Conservation (phyloP, 2,888 invertebrate species). For the Andricus quercusramuli region DNA sequence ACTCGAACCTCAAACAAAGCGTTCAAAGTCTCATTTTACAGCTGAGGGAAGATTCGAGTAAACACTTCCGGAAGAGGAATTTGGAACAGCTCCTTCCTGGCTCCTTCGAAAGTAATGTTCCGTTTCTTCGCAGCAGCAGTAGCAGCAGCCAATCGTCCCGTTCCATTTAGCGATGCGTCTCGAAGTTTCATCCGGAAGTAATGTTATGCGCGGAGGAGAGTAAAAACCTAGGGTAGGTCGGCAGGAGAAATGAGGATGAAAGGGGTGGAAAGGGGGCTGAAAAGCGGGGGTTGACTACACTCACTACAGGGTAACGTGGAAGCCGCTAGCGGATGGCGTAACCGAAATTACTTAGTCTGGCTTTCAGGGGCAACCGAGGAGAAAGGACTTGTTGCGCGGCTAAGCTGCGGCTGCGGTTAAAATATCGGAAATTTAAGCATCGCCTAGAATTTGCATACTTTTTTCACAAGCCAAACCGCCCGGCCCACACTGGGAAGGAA, state of each 20-base stretch:
- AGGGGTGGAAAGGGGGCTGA: conserved; percentile 48
- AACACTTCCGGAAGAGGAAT: conserved; percentile 7
- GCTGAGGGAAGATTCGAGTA: conserved; percentile 7
- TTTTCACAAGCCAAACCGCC: conserved; percentile 49
- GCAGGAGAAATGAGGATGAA: conserved; percentile 41
- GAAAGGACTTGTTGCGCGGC: conserved; percentile 77
- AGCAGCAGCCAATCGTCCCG: conserved; percentile 47
- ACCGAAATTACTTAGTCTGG: conserved; percentile 75
- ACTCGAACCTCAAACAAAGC: conserved; percentile 5
- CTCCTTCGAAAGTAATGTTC: conserved; percentile 23
- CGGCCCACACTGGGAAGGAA: not conserved
- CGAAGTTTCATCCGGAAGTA: conserved; percentile 58
- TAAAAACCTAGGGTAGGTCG: conserved; percentile 55
- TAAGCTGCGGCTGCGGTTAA: conserved; percentile 75
- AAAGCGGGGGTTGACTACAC: conserved; percentile 52
- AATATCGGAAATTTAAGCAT: conserved; percentile 76
- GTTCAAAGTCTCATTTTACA: not conserved
- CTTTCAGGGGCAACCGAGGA: conserved; percentile 76
- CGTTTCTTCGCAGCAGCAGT: not conserved
- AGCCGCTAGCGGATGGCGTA: conserved; percentile 67
- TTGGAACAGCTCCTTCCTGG: not conserved
- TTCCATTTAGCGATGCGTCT: conserved; percentile 55
- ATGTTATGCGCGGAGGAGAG: conserved; percentile 59
- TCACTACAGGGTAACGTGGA: conserved; percentile 58
- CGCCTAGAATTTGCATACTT: conserved; percentile 57